Evolutionary conservation across 2,113 vertebrate species (phyloP).

Genomic region (Seriola quinqueradiata): DNA sequence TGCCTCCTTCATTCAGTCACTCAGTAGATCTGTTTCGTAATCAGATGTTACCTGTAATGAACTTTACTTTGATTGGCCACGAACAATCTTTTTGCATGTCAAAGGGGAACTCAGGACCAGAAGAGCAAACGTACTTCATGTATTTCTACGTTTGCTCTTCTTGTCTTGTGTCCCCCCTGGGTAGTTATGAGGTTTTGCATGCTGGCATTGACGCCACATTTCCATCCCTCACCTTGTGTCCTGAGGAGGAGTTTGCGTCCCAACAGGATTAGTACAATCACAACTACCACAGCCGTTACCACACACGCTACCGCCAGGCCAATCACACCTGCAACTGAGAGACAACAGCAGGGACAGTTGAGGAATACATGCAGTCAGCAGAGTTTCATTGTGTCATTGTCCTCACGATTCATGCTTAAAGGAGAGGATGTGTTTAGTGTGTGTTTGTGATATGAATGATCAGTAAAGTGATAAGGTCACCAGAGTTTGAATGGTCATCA

Average conservation of each 20-base stretch:
- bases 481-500: neutral
- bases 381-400: neutral
- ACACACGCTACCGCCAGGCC: neutral
- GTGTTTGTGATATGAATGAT: neutral
- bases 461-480: neutral
- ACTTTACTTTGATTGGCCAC: too few species aligned
- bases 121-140: neutral
- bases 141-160: too few species aligned
- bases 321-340: neutral
- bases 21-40: neutral
- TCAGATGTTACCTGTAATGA: too few species aligned
- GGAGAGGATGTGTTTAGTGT: neutral
- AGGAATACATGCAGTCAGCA: neutral
- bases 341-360: neutral
- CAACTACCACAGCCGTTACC: neutral
- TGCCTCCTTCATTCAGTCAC: neutral
- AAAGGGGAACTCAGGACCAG: neutral
- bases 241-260: neutral
- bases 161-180: too few species aligned
- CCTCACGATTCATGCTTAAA: neutral
- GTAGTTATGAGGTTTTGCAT: too few species aligned
- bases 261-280: conserved; percentile 20
- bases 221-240: conserved; percentile 34
- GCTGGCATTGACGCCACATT: neutral
- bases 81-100: neutral